Percentiles rank a stretch among this genome's conserved stretches.
These are phyloP conservation scores for roundworm (Caenorhabditis elegans) DNA, from an alignment of 1,140 invertebrate species.

Conservation along the genomic window WBcel235 BX284606.5:10310501-10311000, in stretches of 20 bases:
- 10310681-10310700: constrained; percentile 8
- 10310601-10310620: background rate
- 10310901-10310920: too few relatives aligned
- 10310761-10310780: too few relatives aligned
- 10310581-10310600: background rate
- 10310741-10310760: background rate
- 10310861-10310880: too few relatives aligned
- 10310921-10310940: too few relatives aligned
- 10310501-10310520: constrained; percentile 10
- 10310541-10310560: background rate
- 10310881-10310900: too few relatives aligned
- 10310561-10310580: background rate
- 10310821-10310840: too few relatives aligned
- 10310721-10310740: too few relatives aligned
- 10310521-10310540: background rate
- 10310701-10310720: background rate
- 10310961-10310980: background rate
- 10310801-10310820: too few relatives aligned
- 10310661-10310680: background rate
- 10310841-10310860: too few relatives aligned
- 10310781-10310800: too few relatives aligned
- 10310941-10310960: background rate
- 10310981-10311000: too few relatives aligned
- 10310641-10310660: background rate
- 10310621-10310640: background rate